These are phyloP conservation scores for Protosalanx chinensis DNA, from an alignment of 2,797 vertebrate genomes.

Conservation along the genomic window DNA sequence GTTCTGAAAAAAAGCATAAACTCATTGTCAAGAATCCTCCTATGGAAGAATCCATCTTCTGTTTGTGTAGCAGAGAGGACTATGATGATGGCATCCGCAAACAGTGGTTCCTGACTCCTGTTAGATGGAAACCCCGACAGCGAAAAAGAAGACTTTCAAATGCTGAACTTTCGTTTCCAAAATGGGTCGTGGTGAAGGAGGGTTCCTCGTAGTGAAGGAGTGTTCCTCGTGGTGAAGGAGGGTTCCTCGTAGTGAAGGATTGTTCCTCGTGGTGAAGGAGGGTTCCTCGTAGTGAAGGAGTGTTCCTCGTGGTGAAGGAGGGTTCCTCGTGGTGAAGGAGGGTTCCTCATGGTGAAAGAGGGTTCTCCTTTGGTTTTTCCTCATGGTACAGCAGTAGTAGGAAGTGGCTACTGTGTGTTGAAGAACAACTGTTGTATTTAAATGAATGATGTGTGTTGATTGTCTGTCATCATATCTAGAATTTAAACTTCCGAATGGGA, in stretches of 20 bases:
- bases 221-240: neutral
- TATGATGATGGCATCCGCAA: conserved; percentile 17
- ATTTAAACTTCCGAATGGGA: neutral
- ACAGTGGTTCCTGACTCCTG: conserved; percentile 1
- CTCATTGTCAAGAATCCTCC: conserved; percentile 86
- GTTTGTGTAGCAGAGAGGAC: conserved; percentile 19
- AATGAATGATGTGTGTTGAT: conserved; percentile 16
- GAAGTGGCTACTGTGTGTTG: neutral
- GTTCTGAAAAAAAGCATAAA: conserved; percentile 57
- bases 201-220: neutral
- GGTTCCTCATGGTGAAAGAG: neutral
- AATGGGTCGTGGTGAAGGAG: neutral
- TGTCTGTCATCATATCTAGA: neutral
- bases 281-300: neutral
- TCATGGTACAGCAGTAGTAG: neutral
- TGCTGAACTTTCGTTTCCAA: conserved; percentile 21
- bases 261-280: neutral
- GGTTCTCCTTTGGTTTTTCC: conserved; percentile 4
- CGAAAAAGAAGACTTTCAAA: conserved; percentile 5
- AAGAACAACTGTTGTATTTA: conserved; percentile 2
- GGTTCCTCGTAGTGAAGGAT: too few relatives aligned
- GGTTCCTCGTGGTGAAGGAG: too few relatives aligned
- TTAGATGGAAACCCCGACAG: conserved; percentile 29
- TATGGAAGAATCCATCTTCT: conserved; percentile 82
- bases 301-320: neutral